Evolutionary conservation across 1,140 invertebrate species (phyloP).

Genomic region (Bombus waltoni): DNA sequence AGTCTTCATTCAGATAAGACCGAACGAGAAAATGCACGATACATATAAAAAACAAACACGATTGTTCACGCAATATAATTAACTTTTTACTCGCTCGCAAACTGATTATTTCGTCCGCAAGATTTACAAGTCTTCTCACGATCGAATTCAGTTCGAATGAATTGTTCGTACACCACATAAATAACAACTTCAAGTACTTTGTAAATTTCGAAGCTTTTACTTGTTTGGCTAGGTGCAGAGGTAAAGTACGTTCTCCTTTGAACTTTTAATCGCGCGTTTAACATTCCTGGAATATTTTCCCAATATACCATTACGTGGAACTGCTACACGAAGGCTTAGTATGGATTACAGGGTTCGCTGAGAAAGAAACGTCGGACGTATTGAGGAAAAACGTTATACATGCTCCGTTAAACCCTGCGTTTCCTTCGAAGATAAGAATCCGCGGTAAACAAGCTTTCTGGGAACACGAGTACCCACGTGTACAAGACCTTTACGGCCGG

Average conservation of each 20-base stretch:
- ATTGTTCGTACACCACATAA: too few relatives aligned
- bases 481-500: neutral
- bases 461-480: neutral
- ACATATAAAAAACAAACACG: too few relatives aligned
- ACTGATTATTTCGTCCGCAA: too few relatives aligned
- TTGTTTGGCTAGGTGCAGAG: too few relatives aligned
- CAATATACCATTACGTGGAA: neutral
- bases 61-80: too few relatives aligned
- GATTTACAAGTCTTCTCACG: too few relatives aligned
- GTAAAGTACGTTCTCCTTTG: neutral
- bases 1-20: too few relatives aligned
- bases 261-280: neutral
- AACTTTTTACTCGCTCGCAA: too few relatives aligned
- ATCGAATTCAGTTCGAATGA: too few relatives aligned
- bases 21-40: too few relatives aligned
- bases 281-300: neutral
- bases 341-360: neutral
- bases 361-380: neutral
- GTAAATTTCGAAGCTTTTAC: too few relatives aligned
- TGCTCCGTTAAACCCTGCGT: constrained; percentile 8
- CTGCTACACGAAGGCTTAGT: neutral
- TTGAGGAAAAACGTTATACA: constrained; percentile 3
- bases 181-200: too few relatives aligned
- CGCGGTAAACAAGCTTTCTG: constrained; percentile 5
- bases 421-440: constrained; percentile 2